Evolutionary conservation across 2,797 vertebrate species (phyloP).

Genomic region (Ispidina lecontei): DNA sequence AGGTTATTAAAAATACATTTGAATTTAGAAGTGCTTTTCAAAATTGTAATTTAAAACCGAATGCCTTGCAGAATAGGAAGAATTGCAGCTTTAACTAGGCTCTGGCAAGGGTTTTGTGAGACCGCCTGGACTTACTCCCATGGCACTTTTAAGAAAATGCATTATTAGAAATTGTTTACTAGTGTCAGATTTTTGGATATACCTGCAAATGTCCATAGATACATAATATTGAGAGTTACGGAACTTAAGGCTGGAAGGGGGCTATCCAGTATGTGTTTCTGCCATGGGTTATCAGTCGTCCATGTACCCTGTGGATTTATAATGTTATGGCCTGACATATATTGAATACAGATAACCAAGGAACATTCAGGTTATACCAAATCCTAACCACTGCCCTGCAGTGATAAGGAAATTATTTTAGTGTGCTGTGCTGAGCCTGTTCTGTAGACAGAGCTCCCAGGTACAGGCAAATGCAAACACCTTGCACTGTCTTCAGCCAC

Average conservation of each 20-base stretch:
- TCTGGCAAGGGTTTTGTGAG: conserved; percentile 14
- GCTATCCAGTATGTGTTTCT: background rate
- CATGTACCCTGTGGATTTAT: background rate
- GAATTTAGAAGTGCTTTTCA: background rate
- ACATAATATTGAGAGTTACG: background rate
- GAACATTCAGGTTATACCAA: background rate
- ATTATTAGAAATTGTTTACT: conserved; percentile 38
- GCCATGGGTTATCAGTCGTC: rapidly evolving
- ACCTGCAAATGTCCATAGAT: background rate
- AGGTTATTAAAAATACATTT: background rate
- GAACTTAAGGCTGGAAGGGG: background rate
- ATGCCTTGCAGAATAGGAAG: background rate
- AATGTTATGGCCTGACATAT: background rate
- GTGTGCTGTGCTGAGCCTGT: background rate
- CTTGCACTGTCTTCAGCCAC: background rate
- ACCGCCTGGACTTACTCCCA: background rate
- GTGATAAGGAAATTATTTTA: background rate
- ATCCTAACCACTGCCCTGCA: background rate
- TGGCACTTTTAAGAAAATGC: conserved; percentile 54
- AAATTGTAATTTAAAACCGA: background rate
- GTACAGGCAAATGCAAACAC: rapidly evolving
- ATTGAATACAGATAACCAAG: background rate
- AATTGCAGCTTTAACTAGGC: background rate
- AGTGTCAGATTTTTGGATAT: conserved; percentile 25
- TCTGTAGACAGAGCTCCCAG: background rate